These are phyloP conservation scores for Mayetiola destructor DNA, from an alignment of 2,888 invertebrate genomes.

Conservation along the genomic window DNA sequence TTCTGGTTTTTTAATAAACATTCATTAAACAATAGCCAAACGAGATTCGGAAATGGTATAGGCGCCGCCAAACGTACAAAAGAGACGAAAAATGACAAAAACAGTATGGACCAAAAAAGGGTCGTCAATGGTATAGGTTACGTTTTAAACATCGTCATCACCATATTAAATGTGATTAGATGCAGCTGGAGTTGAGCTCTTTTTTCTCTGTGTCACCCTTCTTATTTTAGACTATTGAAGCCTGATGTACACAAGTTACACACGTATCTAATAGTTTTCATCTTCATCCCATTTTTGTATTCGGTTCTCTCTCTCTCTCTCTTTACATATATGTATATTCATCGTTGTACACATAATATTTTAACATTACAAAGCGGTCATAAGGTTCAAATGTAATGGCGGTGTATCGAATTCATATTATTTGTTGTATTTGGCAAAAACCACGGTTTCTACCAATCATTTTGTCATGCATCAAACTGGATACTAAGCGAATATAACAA, in stretches of 20 bases:
- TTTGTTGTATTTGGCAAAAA: not conserved
- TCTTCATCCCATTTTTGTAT: too few species aligned
- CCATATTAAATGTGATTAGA: constrained; percentile 12
- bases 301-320: not conserved
- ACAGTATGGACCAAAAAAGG: not conserved
- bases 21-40: constrained; percentile 3
- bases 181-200: constrained; percentile 3
- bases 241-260: too few species aligned
- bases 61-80: not conserved
- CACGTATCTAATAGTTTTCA: too few species aligned
- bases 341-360: not conserved
- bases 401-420: constrained; percentile 7
- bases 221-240: too few species aligned
- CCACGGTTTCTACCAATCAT: not conserved
- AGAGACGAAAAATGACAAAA: not conserved
- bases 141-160: constrained; percentile 12
- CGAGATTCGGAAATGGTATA: not conserved
- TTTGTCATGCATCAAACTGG: not conserved
- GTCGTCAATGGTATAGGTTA: not conserved
- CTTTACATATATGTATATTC: not conserved
- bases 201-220: not conserved
- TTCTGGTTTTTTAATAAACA: constrained; percentile 13
- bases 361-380: not conserved
- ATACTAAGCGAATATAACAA: too few species aligned
- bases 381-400: not conserved